Conservation (phyloP, 2,888 invertebrate genomes). For the Nomada goodeniana region DNA sequence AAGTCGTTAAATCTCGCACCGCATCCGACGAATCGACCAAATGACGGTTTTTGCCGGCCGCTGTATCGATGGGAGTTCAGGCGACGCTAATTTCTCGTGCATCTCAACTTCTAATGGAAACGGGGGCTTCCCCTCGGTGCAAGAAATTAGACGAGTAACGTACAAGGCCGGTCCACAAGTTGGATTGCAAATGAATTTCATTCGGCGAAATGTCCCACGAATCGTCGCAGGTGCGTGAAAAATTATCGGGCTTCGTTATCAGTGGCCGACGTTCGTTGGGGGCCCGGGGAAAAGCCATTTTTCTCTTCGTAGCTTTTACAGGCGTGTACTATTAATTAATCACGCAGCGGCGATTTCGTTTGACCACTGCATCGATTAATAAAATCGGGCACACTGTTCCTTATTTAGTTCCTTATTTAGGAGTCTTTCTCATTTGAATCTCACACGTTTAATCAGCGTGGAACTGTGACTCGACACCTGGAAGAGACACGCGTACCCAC, state of each 20-base stretch:
- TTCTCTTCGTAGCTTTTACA: slow-evolving; percentile 34
- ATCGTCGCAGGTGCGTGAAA: slow-evolving; percentile 30
- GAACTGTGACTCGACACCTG: background rate
- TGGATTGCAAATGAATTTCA: background rate
- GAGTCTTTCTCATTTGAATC: slow-evolving; percentile 11
- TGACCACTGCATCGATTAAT: slow-evolving; percentile 45
- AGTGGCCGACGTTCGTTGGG: slow-evolving; percentile 7
- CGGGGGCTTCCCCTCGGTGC: background rate
- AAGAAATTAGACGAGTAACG: background rate
- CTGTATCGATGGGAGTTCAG: slow-evolving; percentile 38
- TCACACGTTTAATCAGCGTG: background rate
- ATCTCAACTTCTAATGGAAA: background rate
- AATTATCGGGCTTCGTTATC: slow-evolving; percentile 28
- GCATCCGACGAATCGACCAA: slow-evolving; percentile 70
- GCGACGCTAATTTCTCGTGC: slow-evolving; percentile 15
- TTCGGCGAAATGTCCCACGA: slow-evolving; percentile 11
- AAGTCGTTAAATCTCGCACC: slow-evolving; percentile 73
- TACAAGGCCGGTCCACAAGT: background rate
- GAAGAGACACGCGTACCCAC: background rate
- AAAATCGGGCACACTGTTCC: slow-evolving; percentile 35
- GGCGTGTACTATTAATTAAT: slow-evolving; percentile 46
- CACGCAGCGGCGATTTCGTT: slow-evolving; percentile 46
- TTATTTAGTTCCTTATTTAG: slow-evolving; percentile 48
- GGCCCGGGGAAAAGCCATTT: slow-evolving; percentile 29
- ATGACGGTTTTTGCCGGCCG: slow-evolving; percentile 62